Evolutionary conservation across 2,113 vertebrate species (phyloP).

Genomic region (Podarcis muralis): DNA sequence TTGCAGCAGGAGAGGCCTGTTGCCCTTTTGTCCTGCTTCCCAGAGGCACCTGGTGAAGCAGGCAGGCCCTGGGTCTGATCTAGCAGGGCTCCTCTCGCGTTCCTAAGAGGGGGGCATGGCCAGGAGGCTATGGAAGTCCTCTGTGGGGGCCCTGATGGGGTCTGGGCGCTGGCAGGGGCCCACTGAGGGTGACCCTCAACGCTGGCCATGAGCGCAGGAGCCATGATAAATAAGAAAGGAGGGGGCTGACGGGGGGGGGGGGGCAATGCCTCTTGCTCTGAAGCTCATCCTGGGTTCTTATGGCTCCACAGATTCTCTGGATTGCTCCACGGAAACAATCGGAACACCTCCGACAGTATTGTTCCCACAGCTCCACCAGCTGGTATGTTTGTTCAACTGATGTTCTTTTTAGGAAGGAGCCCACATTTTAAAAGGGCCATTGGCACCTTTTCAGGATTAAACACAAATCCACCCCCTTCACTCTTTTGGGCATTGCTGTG

Average conservation of each 20-base stretch:
- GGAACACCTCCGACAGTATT: conserved; percentile 17
- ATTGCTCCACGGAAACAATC: conserved; percentile 67
- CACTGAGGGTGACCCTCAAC: too few species aligned
- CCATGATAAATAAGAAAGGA: not conserved
- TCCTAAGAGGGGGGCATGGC: not conserved
- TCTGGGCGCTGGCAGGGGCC: not conserved
- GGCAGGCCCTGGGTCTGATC: not conserved
- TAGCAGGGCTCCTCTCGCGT: not conserved
- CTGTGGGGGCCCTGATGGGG: not conserved
- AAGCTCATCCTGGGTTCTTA: conserved; percentile 34
- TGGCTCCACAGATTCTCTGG: conserved; percentile 65
- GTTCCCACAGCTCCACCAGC: conserved; percentile 56
- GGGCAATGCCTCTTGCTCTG: not conserved
- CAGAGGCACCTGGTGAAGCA: not conserved
- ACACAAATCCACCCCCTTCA: not conserved
- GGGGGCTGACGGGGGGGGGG: not conserved
- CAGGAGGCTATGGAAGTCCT: not conserved
- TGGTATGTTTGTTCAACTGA: conserved; percentile 49
- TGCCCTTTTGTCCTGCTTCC: not conserved
- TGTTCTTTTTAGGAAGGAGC: not conserved
- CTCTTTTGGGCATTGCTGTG: not conserved
- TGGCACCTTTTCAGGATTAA: too few species aligned
- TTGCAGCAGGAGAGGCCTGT: too few species aligned
- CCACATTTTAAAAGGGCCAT: not conserved
- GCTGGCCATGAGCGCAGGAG: not conserved